Evolutionary conservation across 2,113 vertebrate genomes (phyloP).

Genomic region (Syrrhaptes paradoxus): DNA sequence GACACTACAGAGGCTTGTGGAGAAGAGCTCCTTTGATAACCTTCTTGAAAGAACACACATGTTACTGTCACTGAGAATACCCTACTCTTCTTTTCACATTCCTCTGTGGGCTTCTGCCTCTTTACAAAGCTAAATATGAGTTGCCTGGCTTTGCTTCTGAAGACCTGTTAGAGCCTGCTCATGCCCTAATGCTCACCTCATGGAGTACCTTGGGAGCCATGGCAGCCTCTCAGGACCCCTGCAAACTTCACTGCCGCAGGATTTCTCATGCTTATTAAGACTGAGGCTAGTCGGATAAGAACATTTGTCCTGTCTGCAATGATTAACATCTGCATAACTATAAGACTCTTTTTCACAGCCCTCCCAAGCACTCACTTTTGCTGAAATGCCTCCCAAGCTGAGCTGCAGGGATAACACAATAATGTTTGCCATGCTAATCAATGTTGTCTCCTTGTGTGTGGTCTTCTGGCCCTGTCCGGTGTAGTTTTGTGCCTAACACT

Average conservation of each 20-base stretch:
- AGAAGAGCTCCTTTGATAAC: not conserved
- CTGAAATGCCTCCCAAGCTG: not conserved
- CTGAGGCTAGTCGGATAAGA: not conserved
- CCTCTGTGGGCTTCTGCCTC: not conserved
- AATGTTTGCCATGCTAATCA: not conserved
- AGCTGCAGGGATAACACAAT: not conserved
- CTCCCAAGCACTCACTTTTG: not conserved
- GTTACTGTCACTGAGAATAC: not conserved
- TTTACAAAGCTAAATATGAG: not conserved
- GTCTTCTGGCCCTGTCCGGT: not conserved
- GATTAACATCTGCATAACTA: not conserved
- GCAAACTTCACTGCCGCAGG: not conserved
- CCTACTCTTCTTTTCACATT: not conserved
- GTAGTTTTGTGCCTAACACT: not conserved
- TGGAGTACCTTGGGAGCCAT: not conserved
- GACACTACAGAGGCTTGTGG: not conserved
- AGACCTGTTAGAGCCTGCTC: not conserved
- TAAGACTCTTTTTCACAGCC: not conserved
- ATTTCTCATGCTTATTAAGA: not conserved
- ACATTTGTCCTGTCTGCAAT: not conserved
- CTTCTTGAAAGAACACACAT: not conserved
- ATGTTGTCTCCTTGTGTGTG: not conserved
- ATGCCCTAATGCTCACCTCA: accelerated
- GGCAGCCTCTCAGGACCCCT: not conserved
- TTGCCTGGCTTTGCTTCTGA: not conserved